These are phyloP conservation scores for Ridgeia piscesae DNA, from an alignment of 1,140 invertebrate genomes.

Conservation along the genomic window DNA sequence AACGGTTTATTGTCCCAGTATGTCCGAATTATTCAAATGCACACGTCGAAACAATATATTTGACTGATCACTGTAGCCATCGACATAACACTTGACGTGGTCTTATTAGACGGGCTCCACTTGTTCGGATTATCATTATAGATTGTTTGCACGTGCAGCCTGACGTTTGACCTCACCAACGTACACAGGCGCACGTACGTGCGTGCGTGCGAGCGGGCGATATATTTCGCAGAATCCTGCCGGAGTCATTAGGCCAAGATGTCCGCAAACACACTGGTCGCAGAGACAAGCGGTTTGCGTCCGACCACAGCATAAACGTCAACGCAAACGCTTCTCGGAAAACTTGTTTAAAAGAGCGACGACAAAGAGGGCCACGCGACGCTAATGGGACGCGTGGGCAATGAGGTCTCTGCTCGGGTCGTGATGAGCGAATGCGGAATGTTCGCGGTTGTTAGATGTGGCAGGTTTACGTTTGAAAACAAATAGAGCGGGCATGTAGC, in stretches of 20 bases:
- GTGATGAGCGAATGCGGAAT: not conserved
- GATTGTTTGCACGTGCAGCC: not conserved
- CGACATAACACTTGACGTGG: not conserved
- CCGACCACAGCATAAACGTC: not conserved
- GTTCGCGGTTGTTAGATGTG: not conserved
- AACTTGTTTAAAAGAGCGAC: not conserved
- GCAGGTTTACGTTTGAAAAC: not conserved
- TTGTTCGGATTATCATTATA: not conserved
- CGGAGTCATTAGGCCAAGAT: not conserved
- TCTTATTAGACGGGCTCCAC: not conserved
- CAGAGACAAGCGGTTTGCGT: not conserved
- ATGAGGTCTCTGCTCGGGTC: not conserved
- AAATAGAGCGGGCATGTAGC: not conserved
- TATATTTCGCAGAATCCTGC: not conserved
- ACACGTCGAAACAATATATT: not conserved
- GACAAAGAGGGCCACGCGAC: not conserved
- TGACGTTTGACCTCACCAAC: not conserved
- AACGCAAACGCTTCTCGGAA: not conserved
- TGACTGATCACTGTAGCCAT: not conserved
- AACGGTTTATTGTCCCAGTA: not conserved
- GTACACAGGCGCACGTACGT: not conserved
- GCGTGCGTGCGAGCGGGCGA: not conserved
- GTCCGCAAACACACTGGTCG: not conserved
- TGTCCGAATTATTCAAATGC: too few species aligned
- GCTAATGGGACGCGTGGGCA: not conserved